Base-by-base conservation (phyloP, 2,888 invertebrate species). In the Morpho helenor region DNA sequence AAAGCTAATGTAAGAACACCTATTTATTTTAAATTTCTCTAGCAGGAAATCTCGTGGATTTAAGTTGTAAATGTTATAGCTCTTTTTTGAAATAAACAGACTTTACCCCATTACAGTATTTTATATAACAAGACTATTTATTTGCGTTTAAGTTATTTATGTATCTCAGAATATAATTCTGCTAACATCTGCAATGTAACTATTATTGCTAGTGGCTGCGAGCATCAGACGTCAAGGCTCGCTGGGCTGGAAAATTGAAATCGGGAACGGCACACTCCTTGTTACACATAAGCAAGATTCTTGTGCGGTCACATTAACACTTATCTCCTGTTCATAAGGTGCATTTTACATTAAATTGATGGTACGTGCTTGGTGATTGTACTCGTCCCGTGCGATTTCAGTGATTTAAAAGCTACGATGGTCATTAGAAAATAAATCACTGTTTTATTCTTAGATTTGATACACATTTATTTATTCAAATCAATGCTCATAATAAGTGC, bases 171-270 rank as follows among this genome's bases (percentile, higher is more conserved):
- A 64, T 68, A 67, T 68, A 69, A 77, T 74, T 75, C 68, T 64
- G 69, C 71, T 58, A 70, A 75, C 84, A 83, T 84, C 79, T 83
- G 84, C 74, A 73, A 65, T 62, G 63, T 67, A 65, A 63, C 59
- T 65, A 65, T 61, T 61, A 61, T 58, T 54, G 52, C 51, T 46
- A 41, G 46, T 49, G 53, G 57, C 54, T 59, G 59, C 77, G 80
- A 83, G 83, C 80, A 74, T 80, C 49, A 70, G 62, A 61, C 75
- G 87, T 81, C 80, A 75, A 75, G 75, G 80, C 62, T 73, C 86
- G 72, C 69, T 84, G 86, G 73, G 67, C 84, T 72, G 87, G 87
- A 88, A 89, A 89, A 89, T 89, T 88, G 84, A 82, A 85, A 84
- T 78, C 75, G 79, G 78, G 80, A 74, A 68, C 51, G 74, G 67